Conservation (phyloP, 2,888 invertebrate genomes). For the Mythimna albipuncta region DNA sequence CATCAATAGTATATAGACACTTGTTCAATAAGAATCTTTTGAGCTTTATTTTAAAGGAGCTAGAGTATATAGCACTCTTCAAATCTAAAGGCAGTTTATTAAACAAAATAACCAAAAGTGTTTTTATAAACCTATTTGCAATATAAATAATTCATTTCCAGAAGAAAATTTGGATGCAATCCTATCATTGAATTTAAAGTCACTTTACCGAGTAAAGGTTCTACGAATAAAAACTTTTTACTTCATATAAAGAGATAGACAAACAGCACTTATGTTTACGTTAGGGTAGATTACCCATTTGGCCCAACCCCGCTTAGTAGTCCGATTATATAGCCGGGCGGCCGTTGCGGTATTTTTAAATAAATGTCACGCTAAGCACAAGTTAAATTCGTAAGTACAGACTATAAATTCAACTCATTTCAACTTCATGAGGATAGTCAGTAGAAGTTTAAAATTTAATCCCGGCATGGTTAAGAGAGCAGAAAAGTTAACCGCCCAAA, state of each 20-base stretch:
- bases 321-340: constrained; percentile 29
- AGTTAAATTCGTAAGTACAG: constrained; percentile 74
- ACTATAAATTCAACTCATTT: constrained; percentile 83
- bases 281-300: constrained; percentile 20
- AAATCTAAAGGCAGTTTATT: no score
- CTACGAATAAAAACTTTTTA: constrained; percentile 13
- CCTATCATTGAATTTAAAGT: constrained; percentile 21
- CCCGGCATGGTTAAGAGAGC: constrained; percentile 82
- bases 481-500: constrained; percentile 85
- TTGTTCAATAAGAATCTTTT: no score
- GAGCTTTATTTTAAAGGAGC: no score
- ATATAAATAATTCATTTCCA: background rate
- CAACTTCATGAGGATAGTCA: constrained; percentile 84
- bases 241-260: constrained; percentile 24
- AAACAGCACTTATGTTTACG: constrained; percentile 24
- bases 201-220: background rate
- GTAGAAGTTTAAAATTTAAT: constrained; percentile 87
- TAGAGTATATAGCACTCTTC: no score
- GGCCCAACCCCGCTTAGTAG: constrained; percentile 23
- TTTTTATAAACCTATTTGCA: no score
- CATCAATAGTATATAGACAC: no score
- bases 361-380: constrained; percentile 60
- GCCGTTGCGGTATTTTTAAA: constrained; percentile 40
- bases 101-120: no score
- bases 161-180: constrained; percentile 2